These are phyloP conservation scores for Chiroxiphia lanceolata DNA, from an alignment of 2,797 vertebrate genomes.

Conservation along the genomic window DNA sequence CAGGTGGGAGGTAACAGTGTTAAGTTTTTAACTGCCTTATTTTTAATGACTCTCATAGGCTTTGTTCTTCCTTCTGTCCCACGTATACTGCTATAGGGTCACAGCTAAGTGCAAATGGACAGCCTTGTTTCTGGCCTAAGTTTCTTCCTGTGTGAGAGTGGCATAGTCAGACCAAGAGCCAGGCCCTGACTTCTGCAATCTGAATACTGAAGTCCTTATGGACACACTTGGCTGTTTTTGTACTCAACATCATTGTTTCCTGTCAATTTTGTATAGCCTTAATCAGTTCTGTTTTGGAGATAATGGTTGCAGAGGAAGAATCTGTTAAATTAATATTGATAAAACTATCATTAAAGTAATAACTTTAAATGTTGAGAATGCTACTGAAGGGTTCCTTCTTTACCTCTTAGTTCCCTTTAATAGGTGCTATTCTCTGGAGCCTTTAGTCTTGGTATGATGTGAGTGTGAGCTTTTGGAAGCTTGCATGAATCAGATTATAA, in stretches of 20 bases:
- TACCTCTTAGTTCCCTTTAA: not conserved
- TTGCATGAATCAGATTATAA: constrained; percentile 2
- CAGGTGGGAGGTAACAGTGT: not conserved
- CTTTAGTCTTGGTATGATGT: not conserved
- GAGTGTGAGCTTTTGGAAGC: not conserved
- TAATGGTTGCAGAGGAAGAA: not conserved
- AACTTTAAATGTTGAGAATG: not conserved
- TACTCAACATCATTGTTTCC: not conserved
- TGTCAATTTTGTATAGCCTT: not conserved
- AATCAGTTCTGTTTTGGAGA: not conserved
- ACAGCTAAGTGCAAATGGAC: not conserved
- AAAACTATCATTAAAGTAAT: not conserved
- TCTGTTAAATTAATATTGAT: not conserved
- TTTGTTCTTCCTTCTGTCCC: not conserved
- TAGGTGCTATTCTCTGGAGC: not conserved
- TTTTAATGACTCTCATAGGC: not conserved
- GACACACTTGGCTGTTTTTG: not conserved
- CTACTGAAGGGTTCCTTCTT: not conserved
- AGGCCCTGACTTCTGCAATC: not conserved
- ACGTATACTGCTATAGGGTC: not conserved
- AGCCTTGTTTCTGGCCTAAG: not conserved
- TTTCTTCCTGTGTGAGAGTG: not conserved
- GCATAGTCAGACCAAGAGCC: not conserved
- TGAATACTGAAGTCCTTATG: not conserved
- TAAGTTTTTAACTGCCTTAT: not conserved